Conservation (phyloP, 2,113 vertebrate genomes). For the Myotis lucifugus region DNA sequence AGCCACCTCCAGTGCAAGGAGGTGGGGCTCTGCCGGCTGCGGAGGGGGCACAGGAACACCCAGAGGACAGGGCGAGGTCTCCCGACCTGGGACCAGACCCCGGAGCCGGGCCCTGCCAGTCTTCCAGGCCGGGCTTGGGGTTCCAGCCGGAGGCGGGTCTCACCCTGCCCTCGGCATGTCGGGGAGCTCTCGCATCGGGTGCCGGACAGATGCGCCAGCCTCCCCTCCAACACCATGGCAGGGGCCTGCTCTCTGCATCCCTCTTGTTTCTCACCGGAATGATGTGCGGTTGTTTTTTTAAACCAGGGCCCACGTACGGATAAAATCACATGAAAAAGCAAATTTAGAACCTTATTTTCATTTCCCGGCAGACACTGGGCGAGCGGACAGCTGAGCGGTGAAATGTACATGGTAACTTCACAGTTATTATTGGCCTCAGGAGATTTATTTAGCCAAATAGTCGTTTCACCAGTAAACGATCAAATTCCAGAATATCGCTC, state of each 20-base stretch:
- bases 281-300: background rate
- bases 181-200: background rate
- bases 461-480: background rate
- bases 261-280: background rate
- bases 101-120: background rate
- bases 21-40: rapidly evolving
- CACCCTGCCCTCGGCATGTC: background rate
- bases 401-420: background rate
- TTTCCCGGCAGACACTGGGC: background rate
- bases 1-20: background rate
- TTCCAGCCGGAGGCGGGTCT: background rate
- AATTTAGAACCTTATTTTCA: background rate
- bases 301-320: background rate
- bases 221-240: rapidly evolving
- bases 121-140: background rate
- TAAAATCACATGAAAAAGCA: background rate
- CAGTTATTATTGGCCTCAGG: background rate
- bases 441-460: background rate
- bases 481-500: background rate
- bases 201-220: background rate
- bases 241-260: background rate
- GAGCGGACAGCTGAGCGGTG: too few relatives aligned
- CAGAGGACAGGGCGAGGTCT: background rate
- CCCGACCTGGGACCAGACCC: background rate
- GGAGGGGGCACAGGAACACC: background rate